Evolutionary conservation across 2,888 invertebrate species (phyloP).

Genomic region (Mythimna albipuncta): DNA sequence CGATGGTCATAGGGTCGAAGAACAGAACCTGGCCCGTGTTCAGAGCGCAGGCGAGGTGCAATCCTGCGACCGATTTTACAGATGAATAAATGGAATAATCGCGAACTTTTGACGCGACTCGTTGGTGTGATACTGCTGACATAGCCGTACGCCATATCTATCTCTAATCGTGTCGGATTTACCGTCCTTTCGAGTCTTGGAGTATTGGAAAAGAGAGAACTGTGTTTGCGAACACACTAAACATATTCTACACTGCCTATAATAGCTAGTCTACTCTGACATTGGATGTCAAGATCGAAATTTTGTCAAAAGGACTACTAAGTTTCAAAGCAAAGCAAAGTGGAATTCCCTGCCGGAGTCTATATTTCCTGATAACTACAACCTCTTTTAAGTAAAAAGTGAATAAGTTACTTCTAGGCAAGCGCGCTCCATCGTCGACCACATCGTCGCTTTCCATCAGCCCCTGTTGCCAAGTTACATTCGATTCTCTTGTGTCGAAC

Average conservation of each 20-base stretch:
- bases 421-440: no score
- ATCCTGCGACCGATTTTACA: constrained; percentile 73
- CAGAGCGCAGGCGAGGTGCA: constrained; percentile 91
- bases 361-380: no score
- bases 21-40: constrained; percentile 91
- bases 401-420: no score
- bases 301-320: no score
- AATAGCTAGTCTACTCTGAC: background rate
- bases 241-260: background rate
- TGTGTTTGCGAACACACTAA: background rate
- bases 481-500: background rate
- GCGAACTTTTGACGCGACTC: background rate
- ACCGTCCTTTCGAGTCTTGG: background rate
- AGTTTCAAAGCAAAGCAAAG: no score
- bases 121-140: background rate
- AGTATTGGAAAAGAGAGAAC: background rate
- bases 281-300: background rate
- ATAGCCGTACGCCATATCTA: background rate
- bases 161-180: background rate
- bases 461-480: no score
- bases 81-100: background rate
- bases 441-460: no score
- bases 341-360: no score
- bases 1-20: constrained; percentile 90
- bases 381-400: no score